Percentiles rank a stretch among this genome's conserved stretches.
These are phyloP conservation scores for Ceratina japonica DNA, from an alignment of 1,140 invertebrate genomes.

Conservation along the genomic window DNA sequence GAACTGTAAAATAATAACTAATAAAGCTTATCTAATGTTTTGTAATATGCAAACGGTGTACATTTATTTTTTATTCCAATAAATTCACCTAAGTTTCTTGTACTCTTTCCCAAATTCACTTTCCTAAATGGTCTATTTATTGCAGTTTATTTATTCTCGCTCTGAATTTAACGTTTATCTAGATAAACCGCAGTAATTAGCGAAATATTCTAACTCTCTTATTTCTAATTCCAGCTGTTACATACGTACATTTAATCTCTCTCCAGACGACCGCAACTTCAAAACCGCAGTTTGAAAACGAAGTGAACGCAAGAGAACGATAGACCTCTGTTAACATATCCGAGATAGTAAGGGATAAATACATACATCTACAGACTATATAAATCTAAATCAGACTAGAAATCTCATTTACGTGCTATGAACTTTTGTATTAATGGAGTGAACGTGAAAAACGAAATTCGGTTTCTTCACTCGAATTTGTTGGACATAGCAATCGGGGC, in stretches of 20 bases:
- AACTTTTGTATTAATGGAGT: too few species aligned
- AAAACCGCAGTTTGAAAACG: background rate
- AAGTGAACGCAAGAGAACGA: background rate
- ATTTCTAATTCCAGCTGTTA: background rate
- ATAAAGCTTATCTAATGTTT: slow-evolving; percentile 66
- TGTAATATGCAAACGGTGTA: slow-evolving; percentile 48
- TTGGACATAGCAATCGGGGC: background rate
- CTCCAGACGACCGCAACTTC: background rate
- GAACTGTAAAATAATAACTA: slow-evolving; percentile 62
- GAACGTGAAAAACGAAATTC: background rate
- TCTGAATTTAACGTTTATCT: too few species aligned
- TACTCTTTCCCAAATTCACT: too few species aligned
- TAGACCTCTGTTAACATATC: background rate
- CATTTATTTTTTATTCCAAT: background rate
- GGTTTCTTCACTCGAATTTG: background rate
- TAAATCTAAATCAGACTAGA: too few species aligned
- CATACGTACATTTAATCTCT: background rate
- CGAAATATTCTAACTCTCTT: too few species aligned
- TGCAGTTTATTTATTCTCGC: too few species aligned
- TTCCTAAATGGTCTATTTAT: too few species aligned
- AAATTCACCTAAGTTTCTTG: background rate
- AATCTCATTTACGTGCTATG: too few species aligned
- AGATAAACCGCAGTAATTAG: too few species aligned
- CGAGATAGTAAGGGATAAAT: background rate
- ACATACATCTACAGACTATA: background rate